These are phyloP conservation scores for Bombus cullumanus DNA, from an alignment of 1,140 invertebrate species.

Conservation along the genomic window DNA sequence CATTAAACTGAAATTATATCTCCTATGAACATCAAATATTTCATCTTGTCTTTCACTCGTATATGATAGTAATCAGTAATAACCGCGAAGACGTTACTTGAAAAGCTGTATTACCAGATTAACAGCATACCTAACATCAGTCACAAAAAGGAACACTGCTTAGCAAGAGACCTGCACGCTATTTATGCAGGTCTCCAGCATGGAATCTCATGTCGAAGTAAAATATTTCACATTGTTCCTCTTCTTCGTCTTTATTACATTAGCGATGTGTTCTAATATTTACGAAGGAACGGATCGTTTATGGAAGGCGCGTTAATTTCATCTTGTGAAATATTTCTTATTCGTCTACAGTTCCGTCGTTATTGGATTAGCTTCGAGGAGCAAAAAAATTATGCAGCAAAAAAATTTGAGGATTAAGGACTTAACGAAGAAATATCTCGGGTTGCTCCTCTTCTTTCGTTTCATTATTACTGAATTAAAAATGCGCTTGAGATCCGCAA, in stretches of 20 bases:
- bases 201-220: background rate
- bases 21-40: background rate
- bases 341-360: background rate
- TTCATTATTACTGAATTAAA: too few relatives aligned
- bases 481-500: too few relatives aligned
- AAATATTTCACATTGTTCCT: background rate
- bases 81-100: background rate
- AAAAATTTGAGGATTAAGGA: background rate
- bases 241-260: background rate
- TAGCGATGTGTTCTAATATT: background rate
- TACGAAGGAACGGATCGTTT: too few relatives aligned
- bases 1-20: background rate
- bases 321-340: background rate
- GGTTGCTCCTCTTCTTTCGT: background rate
- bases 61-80: background rate
- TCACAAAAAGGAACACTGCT: background rate
- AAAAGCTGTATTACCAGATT: slow-evolving; percentile 8
- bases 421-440: background rate
- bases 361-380: background rate
- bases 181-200: too few relatives aligned
- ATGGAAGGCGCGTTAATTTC: background rate
- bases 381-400: too few relatives aligned
- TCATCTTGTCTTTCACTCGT: background rate
- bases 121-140: background rate
- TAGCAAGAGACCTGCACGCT: background rate